Conservation (phyloP, 1,140 invertebrate genomes). For the Drosophila lacteicornis region DNA sequence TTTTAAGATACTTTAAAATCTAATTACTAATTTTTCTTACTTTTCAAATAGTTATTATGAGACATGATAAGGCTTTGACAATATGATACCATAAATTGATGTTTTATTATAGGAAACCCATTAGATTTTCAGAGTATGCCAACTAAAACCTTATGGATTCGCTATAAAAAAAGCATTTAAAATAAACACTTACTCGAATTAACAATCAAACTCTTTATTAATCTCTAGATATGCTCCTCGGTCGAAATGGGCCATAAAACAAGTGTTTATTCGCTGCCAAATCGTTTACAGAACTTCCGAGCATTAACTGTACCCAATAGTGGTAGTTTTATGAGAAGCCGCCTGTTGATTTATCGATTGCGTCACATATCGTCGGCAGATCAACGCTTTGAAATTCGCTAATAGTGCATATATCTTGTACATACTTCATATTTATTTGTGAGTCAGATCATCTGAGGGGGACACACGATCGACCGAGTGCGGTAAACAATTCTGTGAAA, state of each 20-base stretch:
- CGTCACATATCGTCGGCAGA: slow-evolving; percentile 40
- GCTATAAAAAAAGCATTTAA: not conserved
- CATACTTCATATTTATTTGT: slow-evolving; percentile 19
- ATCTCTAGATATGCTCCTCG: not conserved
- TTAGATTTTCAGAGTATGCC: not conserved
- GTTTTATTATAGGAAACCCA: not conserved
- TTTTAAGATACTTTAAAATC: not conserved
- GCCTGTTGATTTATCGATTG: slow-evolving; percentile 42
- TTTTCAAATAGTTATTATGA: not conserved
- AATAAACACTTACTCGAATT: not conserved
- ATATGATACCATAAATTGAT: not conserved
- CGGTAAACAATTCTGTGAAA: slow-evolving; percentile 65
- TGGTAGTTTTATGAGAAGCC: slow-evolving; percentile 1
- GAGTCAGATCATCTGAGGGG: slow-evolving; percentile 33
- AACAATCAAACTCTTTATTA: slow-evolving; percentile 8
- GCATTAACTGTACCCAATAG: slow-evolving; percentile 5
- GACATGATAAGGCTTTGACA: not conserved
- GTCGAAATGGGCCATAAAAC: slow-evolving; percentile 14
- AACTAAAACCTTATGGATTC: not conserved
- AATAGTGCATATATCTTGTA: slow-evolving; percentile 8
- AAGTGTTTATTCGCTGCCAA: slow-evolving; percentile 1
- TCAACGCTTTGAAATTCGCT: slow-evolving; percentile 21
- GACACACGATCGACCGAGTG: slow-evolving; percentile 52
- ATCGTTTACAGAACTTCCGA: not conserved
- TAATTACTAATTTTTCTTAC: not conserved